Evolutionary conservation across 2,113 vertebrate species (phyloP).

Genomic region (Corydoras sp.): DNA sequence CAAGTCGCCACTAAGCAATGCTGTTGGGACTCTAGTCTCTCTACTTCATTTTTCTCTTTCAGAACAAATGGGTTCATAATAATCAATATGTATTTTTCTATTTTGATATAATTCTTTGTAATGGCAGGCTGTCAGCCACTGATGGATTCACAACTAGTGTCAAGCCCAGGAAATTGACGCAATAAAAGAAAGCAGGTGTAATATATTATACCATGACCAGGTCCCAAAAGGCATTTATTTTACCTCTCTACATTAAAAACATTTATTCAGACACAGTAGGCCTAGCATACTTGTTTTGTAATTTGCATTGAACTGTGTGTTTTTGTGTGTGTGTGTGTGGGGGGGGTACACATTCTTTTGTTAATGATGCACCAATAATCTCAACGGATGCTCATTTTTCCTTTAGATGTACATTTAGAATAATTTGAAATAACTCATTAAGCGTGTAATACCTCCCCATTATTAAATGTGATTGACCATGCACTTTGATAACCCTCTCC

Average conservation of each 20-base stretch:
- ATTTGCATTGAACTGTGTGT: constrained; percentile 13
- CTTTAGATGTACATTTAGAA: not conserved
- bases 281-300: constrained; percentile 19
- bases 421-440: constrained; percentile 39
- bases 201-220: constrained; percentile 31
- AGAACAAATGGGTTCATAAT: constrained; percentile 72
- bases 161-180: constrained; percentile 58
- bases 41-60: constrained; percentile 32
- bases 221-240: constrained; percentile 18
- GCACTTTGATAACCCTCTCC: constrained; percentile 49
- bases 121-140: constrained; percentile 63
- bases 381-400: constrained; percentile 15
- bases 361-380: constrained; percentile 22
- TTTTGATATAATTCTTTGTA: constrained; percentile 64
- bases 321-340: not conserved
- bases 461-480: constrained; percentile 52
- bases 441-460: constrained; percentile 42
- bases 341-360: constrained; percentile 7
- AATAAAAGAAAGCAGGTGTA: constrained; percentile 38
- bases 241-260: constrained; percentile 12
- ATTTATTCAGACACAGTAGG: constrained; percentile 37
- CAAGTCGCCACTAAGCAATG: constrained; percentile 63
- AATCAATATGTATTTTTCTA: constrained; percentile 68
- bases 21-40: constrained; percentile 43
- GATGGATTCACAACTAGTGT: constrained; percentile 66